A percentile compares a stretch with the other conserved stretches of the same genome.
These are phyloP conservation scores for Petaurus breviceps DNA, from an alignment of 2,113 vertebrate species.

Conservation along the genomic window DNA sequence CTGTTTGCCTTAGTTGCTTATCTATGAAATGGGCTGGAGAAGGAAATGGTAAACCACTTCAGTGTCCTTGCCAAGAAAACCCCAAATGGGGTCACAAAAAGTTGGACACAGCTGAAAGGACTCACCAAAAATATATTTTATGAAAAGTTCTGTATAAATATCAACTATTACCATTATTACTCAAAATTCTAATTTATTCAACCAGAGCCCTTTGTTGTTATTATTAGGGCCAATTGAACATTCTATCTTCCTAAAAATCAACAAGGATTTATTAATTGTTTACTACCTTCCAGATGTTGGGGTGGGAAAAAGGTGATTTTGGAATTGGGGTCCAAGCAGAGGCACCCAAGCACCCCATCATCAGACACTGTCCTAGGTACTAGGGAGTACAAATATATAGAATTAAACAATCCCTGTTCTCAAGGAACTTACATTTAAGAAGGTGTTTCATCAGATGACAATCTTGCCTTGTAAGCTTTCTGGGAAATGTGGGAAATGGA, in stretches of 20 bases:
- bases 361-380: background rate
- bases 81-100: background rate
- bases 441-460: background rate
- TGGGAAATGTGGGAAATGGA: background rate
- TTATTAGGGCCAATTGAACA: background rate
- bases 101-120: background rate
- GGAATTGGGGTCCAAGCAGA: too few relatives aligned
- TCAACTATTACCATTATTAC: background rate
- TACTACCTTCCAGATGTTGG: background rate
- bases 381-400: background rate
- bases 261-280: background rate
- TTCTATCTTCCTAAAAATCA: background rate
- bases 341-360: too few relatives aligned
- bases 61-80: background rate
- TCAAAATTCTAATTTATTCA: conserved; percentile 68
- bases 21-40: background rate
- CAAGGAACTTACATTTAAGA: background rate
- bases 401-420: background rate
- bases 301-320: too few relatives aligned
- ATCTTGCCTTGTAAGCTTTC: background rate
- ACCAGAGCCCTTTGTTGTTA: conserved; percentile 64
- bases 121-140: background rate
- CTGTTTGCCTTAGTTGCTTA: background rate
- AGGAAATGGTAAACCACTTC: background rate
- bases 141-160: background rate